Conservation (phyloP, 2,888 invertebrate species). For the Pandemis cinnamomeana region DNA sequence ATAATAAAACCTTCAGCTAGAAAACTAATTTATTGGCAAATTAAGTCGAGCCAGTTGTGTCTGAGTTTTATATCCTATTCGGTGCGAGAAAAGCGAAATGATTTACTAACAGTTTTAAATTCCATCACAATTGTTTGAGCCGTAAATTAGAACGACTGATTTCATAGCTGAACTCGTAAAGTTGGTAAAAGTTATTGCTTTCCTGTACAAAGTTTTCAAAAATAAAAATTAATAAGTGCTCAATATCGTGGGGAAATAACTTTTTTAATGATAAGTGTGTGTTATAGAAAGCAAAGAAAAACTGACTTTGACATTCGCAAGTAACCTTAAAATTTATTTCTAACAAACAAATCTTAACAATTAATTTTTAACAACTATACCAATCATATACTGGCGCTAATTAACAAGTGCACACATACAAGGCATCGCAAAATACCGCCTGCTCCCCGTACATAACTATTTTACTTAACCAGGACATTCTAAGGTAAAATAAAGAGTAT, state of each 20-base stretch:
- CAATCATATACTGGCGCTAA: no score
- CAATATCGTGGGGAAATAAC: neutral
- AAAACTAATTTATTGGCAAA: constrained; percentile 36
- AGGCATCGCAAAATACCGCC: no score
- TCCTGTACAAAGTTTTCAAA: neutral
- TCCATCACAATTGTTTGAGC: constrained; percentile 59
- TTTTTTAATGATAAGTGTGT: neutral
- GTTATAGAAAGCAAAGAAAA: no score
- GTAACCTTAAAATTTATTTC: no score
- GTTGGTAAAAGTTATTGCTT: constrained; percentile 58
- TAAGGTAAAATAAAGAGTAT: no score
- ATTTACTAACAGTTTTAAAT: constrained; percentile 48
- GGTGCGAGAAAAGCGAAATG: constrained; percentile 19
- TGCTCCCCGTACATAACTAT: no score
- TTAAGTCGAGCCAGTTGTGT: constrained; percentile 13
- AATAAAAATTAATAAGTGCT: neutral
- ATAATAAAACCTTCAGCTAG: constrained; percentile 24
- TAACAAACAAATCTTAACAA: no score
- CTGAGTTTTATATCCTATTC: constrained; percentile 34
- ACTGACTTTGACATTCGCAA: no score
- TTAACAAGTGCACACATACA: no score
- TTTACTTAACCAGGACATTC: no score
- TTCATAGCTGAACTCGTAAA: constrained; percentile 69
- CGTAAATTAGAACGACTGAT: constrained; percentile 68
- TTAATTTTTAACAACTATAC: no score